A percentile compares a stretch with the other conserved stretches of the same genome.
These are phyloP conservation scores for Listronotus bonariensis DNA, from an alignment of 1,140 invertebrate species.

Conservation along the genomic window DNA sequence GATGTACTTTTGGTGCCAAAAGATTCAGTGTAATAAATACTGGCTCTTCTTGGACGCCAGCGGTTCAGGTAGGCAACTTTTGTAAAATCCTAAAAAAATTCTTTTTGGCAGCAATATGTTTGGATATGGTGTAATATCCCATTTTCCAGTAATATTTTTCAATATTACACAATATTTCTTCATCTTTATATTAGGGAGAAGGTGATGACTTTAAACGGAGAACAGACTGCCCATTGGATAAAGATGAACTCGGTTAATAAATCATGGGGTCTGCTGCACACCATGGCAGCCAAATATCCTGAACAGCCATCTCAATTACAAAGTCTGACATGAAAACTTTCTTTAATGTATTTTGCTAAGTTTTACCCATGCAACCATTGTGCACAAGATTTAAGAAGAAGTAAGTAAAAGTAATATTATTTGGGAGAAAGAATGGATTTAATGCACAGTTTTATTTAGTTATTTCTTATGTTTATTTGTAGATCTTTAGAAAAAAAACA, in stretches of 20 bases:
- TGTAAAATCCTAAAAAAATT: no score
- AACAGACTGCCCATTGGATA: conserved; percentile 76
- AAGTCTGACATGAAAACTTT: conserved; percentile 81
- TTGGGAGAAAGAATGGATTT: background rate
- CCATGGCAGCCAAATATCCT: conserved; percentile 96
- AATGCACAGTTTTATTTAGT: background rate
- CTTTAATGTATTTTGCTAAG: conserved; percentile 82
- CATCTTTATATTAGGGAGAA: conserved; percentile 19
- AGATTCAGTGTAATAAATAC: no score
- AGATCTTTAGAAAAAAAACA: no score
- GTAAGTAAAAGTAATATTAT: conserved; percentile 58
- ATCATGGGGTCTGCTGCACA: conserved; percentile 94
- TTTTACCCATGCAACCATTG: conserved; percentile 96
- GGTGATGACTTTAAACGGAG: conserved; percentile 37
- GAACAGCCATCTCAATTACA: conserved; percentile 77
- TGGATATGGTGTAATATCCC: no score
- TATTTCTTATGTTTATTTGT: no score
- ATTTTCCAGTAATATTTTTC: no score
- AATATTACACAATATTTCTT: background rate
- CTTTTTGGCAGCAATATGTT: no score
- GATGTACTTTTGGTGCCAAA: no score
- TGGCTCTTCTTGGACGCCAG: no score
- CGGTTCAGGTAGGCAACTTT: no score
- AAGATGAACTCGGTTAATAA: conserved; percentile 71
- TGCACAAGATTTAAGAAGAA: conserved; percentile 86